These are phyloP conservation scores for Rattus norvegicus DNA, from an alignment of 2,113 vertebrate genomes.

Conservation along the genomic window GRCr8 NC_086033.1:70073501-70074000, in stretches of 20 bases:
- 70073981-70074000: conserved; percentile 8
- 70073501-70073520: not conserved
- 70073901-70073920: not conserved
- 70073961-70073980: not conserved
- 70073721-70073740: not conserved
- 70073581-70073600: not conserved
- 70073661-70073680: not conserved
- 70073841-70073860: too few relatives aligned
- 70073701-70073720: not conserved
- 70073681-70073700: not conserved
- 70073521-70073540: not conserved
- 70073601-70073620: not conserved
- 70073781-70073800: not conserved
- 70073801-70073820: not conserved
- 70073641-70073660: not conserved
- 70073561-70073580: not conserved
- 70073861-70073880: not conserved
- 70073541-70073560: not conserved
- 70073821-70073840: not conserved
- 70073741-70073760: not conserved
- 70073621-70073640: not conserved
- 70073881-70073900: not conserved
- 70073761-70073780: not conserved
- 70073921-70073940: not conserved
- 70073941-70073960: not conserved